These are phyloP conservation scores for Cromileptes altivelis DNA, from an alignment of 2,113 vertebrate genomes.

Conservation along the genomic window DNA sequence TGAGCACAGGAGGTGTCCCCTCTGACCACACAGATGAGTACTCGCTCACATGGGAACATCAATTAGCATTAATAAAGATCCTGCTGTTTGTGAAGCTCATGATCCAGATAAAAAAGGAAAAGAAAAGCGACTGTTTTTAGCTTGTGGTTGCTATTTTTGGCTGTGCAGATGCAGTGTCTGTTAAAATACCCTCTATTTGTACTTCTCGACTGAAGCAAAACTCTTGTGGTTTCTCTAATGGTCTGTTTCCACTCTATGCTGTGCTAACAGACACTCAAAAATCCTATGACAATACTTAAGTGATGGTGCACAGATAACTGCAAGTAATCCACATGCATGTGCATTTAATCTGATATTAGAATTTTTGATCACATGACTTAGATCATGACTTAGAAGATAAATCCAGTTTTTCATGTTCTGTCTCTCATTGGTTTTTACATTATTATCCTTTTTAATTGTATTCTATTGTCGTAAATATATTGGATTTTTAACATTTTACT, in stretches of 20 bases:
- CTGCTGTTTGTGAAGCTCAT: not conserved
- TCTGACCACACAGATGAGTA: not conserved
- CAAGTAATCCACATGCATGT: not conserved
- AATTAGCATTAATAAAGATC: not conserved
- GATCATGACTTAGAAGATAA: too few species aligned
- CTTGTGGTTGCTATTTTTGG: not conserved
- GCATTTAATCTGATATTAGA: not conserved
- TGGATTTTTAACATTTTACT: too few species aligned
- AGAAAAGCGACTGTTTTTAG: not conserved
- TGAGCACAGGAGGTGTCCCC: not conserved
- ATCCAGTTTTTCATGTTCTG: not conserved
- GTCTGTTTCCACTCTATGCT: not conserved
- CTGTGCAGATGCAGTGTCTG: not conserved
- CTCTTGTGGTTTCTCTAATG: too few species aligned
- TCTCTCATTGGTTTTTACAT: not conserved
- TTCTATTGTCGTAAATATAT: too few species aligned
- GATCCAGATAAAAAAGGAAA: not conserved
- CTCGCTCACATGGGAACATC: not conserved
- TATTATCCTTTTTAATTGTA: too few species aligned
- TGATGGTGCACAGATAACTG: not conserved
- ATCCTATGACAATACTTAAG: not conserved
- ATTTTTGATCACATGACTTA: not conserved
- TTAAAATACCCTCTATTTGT: not conserved
- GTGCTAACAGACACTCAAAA: not conserved
- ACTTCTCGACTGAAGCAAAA: not conserved